Conservation (phyloP, 1,140 invertebrate genomes). For the Drosophila erecta region DNA sequence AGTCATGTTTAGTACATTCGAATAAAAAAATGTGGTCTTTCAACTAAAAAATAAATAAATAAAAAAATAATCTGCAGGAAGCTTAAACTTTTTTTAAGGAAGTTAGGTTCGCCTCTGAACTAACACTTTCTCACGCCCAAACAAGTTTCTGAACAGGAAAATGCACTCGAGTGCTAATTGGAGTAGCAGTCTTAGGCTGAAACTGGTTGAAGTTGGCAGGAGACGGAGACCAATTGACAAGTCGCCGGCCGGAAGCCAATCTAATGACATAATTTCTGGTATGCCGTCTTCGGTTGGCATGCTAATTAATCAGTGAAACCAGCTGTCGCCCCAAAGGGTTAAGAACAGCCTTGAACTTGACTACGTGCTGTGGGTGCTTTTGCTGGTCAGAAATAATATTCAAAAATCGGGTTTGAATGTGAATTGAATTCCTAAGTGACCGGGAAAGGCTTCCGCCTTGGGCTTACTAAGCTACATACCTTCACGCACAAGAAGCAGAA, state of each 20-base stretch:
- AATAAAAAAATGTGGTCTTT: no score
- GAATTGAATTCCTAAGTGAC: slow-evolving; percentile 45
- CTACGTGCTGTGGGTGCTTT: slow-evolving; percentile 35
- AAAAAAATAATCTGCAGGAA: no score
- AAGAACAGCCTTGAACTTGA: slow-evolving; percentile 63
- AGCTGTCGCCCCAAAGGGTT: slow-evolving; percentile 37
- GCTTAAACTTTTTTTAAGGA: not conserved
- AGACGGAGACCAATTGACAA: slow-evolving; percentile 16
- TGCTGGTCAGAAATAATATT: slow-evolving; percentile 30
- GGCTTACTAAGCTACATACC: slow-evolving; percentile 81
- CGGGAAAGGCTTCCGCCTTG: slow-evolving; percentile 49
- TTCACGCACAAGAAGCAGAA: slow-evolving; percentile 99
- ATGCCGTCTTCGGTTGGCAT: slow-evolving; percentile 4
- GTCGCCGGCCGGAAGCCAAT: slow-evolving; percentile 50
- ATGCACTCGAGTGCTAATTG: slow-evolving; percentile 23
- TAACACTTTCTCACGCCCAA: not conserved
- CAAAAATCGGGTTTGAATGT: slow-evolving; percentile 30
- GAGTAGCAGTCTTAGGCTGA: not conserved
- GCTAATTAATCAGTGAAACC: slow-evolving; percentile 20
- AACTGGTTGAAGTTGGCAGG: slow-evolving; percentile 15
- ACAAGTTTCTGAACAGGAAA: slow-evolving; percentile 26
- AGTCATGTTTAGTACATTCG: no score
- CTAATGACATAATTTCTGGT: slow-evolving; percentile 8
- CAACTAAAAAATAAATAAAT: no score
- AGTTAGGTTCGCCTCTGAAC: not conserved